Conservation (phyloP, 2,888 invertebrate species). For the Ophonus ardosiacus region DNA sequence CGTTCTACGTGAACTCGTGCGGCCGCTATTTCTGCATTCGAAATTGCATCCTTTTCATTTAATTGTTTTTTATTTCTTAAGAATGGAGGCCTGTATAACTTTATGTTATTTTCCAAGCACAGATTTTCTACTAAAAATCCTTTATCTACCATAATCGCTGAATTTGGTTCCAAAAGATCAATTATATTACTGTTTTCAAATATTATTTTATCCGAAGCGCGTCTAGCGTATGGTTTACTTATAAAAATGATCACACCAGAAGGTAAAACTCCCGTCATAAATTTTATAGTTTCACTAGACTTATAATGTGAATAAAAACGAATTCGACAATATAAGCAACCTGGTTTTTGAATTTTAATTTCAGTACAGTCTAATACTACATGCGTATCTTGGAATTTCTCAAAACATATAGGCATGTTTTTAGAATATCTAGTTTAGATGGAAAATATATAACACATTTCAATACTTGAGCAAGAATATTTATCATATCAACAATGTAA, state of each 20-base stretch:
- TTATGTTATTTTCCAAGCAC: conserved; percentile 52
- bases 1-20: conserved; percentile 64
- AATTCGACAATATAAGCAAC: conserved; percentile 5
- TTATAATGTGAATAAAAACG: conserved; percentile 18
- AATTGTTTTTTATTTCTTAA: conserved; percentile 62
- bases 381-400: neutral
- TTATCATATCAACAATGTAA: conserved; percentile 5
- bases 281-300: conserved; percentile 12
- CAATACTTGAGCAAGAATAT: neutral
- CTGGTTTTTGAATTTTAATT: conserved; percentile 13
- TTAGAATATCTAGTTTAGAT: neutral
- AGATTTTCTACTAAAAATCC: conserved; percentile 58
- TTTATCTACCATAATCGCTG: conserved; percentile 48
- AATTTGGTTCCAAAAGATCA: conserved; percentile 4
- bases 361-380: conserved; percentile 7
- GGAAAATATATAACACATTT: conserved; percentile 6
- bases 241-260: conserved; percentile 9
- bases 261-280: conserved; percentile 29
- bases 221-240: conserved; percentile 2
- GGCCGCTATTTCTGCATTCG: conserved; percentile 56
- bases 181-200: conserved; percentile 11
- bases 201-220: neutral
- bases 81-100: conserved; percentile 59
- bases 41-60: conserved; percentile 48
- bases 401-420: conserved; percentile 13